Conservation (phyloP, 2,113 vertebrate species). For the Amphiprion ocellaris region DNA sequence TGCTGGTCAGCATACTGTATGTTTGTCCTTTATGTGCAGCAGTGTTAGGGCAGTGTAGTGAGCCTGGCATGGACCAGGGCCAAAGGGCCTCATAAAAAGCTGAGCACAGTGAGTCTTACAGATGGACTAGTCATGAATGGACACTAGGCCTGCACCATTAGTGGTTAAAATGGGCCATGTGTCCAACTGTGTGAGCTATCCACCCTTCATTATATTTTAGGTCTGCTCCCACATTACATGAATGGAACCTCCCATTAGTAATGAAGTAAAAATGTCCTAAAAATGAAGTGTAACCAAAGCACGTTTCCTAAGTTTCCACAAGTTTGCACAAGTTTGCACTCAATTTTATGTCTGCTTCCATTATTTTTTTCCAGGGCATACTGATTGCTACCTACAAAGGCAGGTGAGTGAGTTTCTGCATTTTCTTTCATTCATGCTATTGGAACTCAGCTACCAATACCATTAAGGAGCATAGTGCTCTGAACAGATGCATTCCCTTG, state of each 20-base stretch:
- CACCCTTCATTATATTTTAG: constrained; percentile 44
- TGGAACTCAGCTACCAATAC: constrained; percentile 16
- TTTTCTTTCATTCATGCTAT: constrained; percentile 13
- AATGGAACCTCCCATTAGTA: constrained; percentile 32
- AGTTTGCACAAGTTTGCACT: constrained; percentile 38
- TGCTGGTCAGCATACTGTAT: constrained; percentile 28
- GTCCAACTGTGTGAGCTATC: constrained; percentile 36
- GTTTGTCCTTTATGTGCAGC: constrained; percentile 29
- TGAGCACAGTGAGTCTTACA: constrained; percentile 46
- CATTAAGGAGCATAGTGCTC: background rate
- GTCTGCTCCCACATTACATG: constrained; percentile 27
- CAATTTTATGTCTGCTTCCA: too few relatives aligned
- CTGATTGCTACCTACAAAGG: constrained; percentile 41
- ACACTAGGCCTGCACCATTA: constrained; percentile 52
- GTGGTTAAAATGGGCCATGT: constrained; percentile 53
- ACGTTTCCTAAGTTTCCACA: constrained; percentile 23
- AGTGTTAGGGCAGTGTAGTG: constrained; percentile 40
- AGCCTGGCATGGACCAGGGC: constrained; percentile 40
- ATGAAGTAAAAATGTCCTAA: constrained; percentile 9
- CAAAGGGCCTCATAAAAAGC: constrained; percentile 58
- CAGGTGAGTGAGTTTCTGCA: constrained; percentile 17
- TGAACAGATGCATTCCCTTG: constrained; percentile 21
- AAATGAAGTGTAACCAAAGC: constrained; percentile 14
- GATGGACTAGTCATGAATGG: constrained; percentile 38
- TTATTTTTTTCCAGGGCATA: background rate